These are phyloP conservation scores for Oscheius onirici DNA, from an alignment of 2,888 invertebrate species.

Conservation along the genomic window DNA sequence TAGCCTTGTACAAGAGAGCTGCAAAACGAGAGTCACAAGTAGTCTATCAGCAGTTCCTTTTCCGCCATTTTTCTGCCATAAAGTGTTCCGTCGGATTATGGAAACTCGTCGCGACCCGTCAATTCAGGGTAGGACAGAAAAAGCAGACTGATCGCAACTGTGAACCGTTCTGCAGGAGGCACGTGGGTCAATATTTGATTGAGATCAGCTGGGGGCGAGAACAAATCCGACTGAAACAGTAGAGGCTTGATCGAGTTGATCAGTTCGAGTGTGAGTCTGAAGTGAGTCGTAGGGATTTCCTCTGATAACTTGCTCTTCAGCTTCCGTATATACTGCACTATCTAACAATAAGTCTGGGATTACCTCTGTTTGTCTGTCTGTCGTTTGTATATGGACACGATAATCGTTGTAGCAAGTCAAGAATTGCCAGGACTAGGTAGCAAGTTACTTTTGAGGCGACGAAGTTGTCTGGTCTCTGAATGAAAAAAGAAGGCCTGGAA, in stretches of 20 bases:
- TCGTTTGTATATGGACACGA: no score
- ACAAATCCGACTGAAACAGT: neutral
- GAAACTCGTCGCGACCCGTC: slow-evolving; percentile 5
- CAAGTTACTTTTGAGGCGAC: no score
- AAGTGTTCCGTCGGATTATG: neutral
- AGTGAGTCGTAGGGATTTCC: neutral
- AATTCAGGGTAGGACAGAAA: neutral
- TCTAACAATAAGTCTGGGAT: no score
- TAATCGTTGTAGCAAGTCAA: no score
- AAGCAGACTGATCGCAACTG: neutral
- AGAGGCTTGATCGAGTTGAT: neutral
- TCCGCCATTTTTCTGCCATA: neutral
- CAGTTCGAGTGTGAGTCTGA: neutral
- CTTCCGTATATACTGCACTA: no score
- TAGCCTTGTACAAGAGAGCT: slow-evolving; percentile 5
- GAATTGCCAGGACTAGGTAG: no score
- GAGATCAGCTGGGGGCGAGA: slow-evolving; percentile 28
- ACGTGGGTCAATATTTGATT: slow-evolving; percentile 29
- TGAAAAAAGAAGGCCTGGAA: no score
- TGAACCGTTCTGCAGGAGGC: neutral
- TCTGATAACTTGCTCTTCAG: no score
- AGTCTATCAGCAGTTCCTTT: neutral
- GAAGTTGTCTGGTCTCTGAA: no score
- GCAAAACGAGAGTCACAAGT: neutral
- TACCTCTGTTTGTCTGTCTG: no score